Evolutionary conservation across 1,140 invertebrate species (phyloP), one percentile per base, ranked within the genome.

Genomic region (Drosophila triauraria): DNA sequence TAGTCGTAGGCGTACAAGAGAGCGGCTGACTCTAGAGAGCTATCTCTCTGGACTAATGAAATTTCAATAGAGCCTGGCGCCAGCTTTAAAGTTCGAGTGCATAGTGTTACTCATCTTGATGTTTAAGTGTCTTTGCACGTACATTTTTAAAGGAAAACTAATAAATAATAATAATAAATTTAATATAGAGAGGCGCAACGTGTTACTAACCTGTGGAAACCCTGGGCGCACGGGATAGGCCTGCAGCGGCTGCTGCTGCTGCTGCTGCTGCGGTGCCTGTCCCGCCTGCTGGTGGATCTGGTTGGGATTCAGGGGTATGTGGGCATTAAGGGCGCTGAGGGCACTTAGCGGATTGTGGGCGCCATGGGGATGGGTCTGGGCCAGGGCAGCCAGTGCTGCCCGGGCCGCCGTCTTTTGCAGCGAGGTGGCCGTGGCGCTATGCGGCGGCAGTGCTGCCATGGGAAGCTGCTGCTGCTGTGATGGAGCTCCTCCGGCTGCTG

Each of bases 171-270:
- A 20, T 20, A 20, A 20, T 20, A 20, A 20, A 20, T 20, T 20
- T 20, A 20, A 20, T 20, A 20, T 20, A 20, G 20, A 20, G 20
- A 30, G 27, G 27, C 6, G 27, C 27, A 20, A 20, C 20, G 47
- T 23, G 2, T 6, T 3, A 42, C 44, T 8, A 78, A 92, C 94
- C 91, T 96, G 95, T 54, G 95, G 96, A 93, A 96, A 96, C 35
- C 96, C 96, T 35, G 96, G 96, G 72, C 95, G 93, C 46, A 95
- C 95, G 44, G 95, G 94, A 91, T 96, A 96, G 20, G 65, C 71
- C 46, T 91, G 90, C 43, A 76, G 53, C 54, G 72, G 72, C 72
- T 85, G 61, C 59, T 74, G 71, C 67, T 82, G 57, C 59, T 70
- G 68, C 38, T 71, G 63, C 40, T 69, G 81, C 43, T 78, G 82